Evolutionary conservation across 2,888 invertebrate genomes (phyloP).

Genomic region (Synanthedon tipuliformis): DNA sequence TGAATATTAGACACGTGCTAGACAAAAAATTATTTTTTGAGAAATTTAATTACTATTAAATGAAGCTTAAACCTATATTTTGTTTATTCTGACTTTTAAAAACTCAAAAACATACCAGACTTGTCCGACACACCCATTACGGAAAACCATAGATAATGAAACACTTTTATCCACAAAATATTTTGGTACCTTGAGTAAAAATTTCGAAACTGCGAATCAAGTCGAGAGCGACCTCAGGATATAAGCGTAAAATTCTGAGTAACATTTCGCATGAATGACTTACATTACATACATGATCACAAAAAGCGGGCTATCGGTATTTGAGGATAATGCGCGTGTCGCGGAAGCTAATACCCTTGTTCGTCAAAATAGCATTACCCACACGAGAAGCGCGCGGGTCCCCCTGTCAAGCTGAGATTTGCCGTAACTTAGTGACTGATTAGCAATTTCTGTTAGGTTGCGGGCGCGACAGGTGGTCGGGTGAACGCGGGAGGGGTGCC

Average conservation of each 20-base stretch:
- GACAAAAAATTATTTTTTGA: too few relatives aligned
- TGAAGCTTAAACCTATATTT: too few relatives aligned
- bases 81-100: too few relatives aligned
- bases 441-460: slow-evolving; percentile 56
- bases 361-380: slow-evolving; percentile 57
- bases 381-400: slow-evolving; percentile 27
- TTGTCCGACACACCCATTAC: too few relatives aligned
- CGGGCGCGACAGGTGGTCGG: slow-evolving; percentile 63
- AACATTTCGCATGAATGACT: background rate
- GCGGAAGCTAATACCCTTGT: slow-evolving; percentile 40
- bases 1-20: too few relatives aligned
- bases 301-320: slow-evolving; percentile 10
- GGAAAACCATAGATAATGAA: too few relatives aligned
- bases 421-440: slow-evolving; percentile 66
- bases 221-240: background rate
- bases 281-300: too few relatives aligned
- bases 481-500: slow-evolving; percentile 24
- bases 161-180: too few relatives aligned
- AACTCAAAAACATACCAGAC: too few relatives aligned
- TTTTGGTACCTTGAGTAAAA: too few relatives aligned
- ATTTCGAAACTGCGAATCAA: too few relatives aligned
- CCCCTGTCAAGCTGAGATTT: slow-evolving; percentile 58
- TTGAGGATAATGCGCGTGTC: slow-evolving; percentile 22
- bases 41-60: too few relatives aligned
- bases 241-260: background rate